Percentiles rank a stretch among this genome's conserved stretches.
These are phyloP conservation scores for Habropoda laboriosa DNA, from an alignment of 1,140 invertebrate species.

Conservation along the genomic window DNA sequence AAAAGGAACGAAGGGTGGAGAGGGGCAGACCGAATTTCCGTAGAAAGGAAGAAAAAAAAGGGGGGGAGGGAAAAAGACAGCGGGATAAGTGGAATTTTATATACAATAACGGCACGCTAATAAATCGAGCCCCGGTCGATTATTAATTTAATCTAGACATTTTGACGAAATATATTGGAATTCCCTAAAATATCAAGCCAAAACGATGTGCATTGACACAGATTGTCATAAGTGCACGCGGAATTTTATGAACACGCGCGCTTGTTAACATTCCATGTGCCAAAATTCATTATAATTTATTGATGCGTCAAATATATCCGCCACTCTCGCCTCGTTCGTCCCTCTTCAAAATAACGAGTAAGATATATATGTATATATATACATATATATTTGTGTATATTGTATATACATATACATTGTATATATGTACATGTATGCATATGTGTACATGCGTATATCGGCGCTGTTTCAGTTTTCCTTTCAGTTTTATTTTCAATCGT, in stretches of 20 bases:
- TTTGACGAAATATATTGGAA: constrained; percentile 20
- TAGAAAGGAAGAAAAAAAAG: background rate
- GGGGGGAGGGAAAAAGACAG: background rate
- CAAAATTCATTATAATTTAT: constrained; percentile 47
- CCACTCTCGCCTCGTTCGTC: background rate
- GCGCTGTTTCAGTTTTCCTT: constrained; percentile 16
- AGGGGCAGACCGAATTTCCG: background rate
- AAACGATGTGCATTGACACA: constrained; percentile 35
- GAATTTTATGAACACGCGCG: constrained; percentile 32
- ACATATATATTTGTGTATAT: background rate
- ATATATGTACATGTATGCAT: background rate
- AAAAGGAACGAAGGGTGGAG: background rate
- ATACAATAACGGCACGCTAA: constrained; percentile 25
- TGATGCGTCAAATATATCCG: constrained; percentile 41
- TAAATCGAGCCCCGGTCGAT: constrained; percentile 39
- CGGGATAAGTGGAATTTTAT: constrained; percentile 44
- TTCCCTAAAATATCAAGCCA: constrained; percentile 22
- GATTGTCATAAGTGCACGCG: constrained; percentile 9
- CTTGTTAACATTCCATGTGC: constrained; percentile 35
- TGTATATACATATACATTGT: no score
- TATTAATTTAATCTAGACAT: constrained; percentile 43
- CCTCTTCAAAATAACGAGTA: constrained; percentile 30
- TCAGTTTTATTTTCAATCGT: constrained; percentile 14
- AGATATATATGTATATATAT: background rate
- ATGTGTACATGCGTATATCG: background rate